These are phyloP conservation scores for Vidua chalybeata DNA, from an alignment of 2,113 vertebrate species.

Conservation along the genomic window DNA sequence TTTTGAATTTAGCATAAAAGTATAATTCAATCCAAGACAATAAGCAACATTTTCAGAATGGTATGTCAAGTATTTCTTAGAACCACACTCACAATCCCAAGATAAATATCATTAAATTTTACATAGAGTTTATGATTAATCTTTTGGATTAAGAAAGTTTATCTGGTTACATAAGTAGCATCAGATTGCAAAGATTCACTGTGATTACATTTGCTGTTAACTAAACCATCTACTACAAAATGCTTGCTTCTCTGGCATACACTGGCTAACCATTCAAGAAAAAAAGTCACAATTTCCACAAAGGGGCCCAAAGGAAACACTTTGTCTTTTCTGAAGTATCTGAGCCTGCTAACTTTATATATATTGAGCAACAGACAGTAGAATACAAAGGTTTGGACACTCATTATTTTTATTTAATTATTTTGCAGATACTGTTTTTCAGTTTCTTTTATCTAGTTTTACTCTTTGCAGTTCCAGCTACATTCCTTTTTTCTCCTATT, in stretches of 20 bases:
- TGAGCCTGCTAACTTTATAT: not conserved
- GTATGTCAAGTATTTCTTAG: not conserved
- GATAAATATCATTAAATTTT: not conserved
- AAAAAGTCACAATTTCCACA: not conserved
- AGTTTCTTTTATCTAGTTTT: not conserved
- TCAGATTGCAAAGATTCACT: not conserved
- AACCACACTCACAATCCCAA: not conserved
- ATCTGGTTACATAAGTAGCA: not conserved
- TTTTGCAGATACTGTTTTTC: not conserved
- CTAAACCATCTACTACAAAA: not conserved
- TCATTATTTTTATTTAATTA: not conserved
- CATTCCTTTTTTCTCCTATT: not conserved
- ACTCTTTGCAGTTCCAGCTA: not conserved
- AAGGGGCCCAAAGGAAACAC: not conserved
- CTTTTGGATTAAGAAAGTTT: not conserved
- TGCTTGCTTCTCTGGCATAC: not conserved
- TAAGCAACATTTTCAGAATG: not conserved
- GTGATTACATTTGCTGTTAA: not conserved
- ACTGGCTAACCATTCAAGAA: not conserved
- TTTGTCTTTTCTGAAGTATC: not conserved
- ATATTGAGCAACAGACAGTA: not conserved
- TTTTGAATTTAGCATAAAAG: not conserved
- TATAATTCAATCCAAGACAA: not conserved
- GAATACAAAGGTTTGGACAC: not conserved
- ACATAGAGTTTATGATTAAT: not conserved